A percentile compares a stretch with the other conserved stretches of the same genome.
These are phyloP conservation scores for Siphlonurus alternatus DNA, from an alignment of 2,888 invertebrate species.

Conservation along the genomic window DNA sequence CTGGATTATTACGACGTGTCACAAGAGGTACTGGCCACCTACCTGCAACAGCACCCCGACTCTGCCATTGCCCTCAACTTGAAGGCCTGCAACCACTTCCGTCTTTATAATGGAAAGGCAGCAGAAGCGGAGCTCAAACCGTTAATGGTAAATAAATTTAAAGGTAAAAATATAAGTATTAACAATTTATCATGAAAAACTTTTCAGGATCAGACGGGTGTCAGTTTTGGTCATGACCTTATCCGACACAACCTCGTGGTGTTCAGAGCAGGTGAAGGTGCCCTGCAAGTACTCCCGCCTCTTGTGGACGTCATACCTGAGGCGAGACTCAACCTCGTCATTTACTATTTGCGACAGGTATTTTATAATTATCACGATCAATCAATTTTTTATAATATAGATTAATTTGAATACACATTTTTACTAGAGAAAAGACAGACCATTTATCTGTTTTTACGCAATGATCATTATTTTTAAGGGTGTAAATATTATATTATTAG, in stretches of 20 bases:
- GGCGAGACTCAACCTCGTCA: constrained; percentile 88
- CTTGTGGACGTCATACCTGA: constrained; percentile 92
- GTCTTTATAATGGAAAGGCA: constrained; percentile 82
- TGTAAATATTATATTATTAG: too few species aligned
- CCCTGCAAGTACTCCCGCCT: constrained; percentile 78
- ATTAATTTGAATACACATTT: background rate
- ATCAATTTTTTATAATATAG: too few species aligned
- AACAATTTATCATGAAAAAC: background rate
- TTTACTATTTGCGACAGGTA: constrained; percentile 71
- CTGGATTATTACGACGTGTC: constrained; percentile 97
- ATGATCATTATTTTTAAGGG: too few species aligned
- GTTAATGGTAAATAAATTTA: constrained; percentile 30
- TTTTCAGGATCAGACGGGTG: constrained; percentile 43
- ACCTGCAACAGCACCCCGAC: constrained; percentile 78
- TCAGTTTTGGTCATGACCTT: constrained; percentile 73
- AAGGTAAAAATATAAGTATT: background rate
- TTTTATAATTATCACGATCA: too few species aligned
- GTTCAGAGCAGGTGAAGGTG: constrained; percentile 84
- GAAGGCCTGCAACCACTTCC: constrained; percentile 68
- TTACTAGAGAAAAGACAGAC: too few species aligned
- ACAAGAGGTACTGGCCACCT: constrained; percentile 89
- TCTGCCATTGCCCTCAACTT: constrained; percentile 92
- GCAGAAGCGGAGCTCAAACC: constrained; percentile 83
- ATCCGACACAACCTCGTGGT: constrained; percentile 92
- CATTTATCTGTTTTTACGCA: too few species aligned